phyloP scores from a whole-genome alignment of 2,113 vertebrate species.

The Burhinus oedicnemus region DNA sequence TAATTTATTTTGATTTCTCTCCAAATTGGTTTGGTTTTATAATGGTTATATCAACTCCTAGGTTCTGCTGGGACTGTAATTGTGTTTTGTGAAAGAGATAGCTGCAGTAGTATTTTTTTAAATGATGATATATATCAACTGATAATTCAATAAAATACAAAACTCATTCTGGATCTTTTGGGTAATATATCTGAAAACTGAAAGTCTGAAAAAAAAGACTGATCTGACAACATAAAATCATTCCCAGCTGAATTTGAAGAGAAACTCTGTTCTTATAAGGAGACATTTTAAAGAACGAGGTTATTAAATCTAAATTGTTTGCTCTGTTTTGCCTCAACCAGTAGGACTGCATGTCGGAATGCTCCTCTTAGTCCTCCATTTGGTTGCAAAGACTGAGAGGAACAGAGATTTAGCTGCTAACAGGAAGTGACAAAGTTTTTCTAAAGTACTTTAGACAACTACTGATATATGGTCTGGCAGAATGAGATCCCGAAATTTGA shows the following conservation, averaged over 20 bases:
- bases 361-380: not conserved
- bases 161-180: not conserved
- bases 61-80: not conserved
- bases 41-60: not conserved
- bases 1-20: not conserved
- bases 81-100: not conserved
- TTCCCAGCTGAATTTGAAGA: not conserved
- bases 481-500: not conserved
- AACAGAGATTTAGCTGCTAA: not conserved
- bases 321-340: not conserved
- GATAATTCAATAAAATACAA: not conserved
- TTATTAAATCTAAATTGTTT: not conserved
- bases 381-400: not conserved
- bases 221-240: not conserved
- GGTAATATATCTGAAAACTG: not conserved
- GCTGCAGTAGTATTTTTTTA: not conserved
- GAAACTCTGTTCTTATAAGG: not conserved
- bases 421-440: not conserved
- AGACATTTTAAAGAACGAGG: not conserved
- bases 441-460: not conserved
- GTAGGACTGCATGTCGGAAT: not conserved
- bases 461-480: not conserved
- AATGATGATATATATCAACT: not conserved
- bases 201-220: not conserved
- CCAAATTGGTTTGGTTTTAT: not conserved